Conservation (phyloP, 2,113 vertebrate species). For the Chamaea fasciata region DNA sequence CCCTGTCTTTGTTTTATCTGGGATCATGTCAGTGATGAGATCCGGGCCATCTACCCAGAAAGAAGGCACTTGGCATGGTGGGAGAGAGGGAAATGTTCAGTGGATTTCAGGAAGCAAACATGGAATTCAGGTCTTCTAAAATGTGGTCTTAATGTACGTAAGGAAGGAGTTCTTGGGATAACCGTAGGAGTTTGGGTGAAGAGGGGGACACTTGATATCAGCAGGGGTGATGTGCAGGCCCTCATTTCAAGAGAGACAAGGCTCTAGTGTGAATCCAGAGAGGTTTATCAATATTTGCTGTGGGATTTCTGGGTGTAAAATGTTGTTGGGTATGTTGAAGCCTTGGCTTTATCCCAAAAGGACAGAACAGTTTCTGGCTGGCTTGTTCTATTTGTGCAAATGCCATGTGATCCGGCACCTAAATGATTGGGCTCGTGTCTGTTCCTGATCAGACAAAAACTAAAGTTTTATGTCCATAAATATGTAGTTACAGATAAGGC, state of each 20-base stretch:
- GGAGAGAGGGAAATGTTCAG: neutral
- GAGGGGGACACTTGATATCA: neutral
- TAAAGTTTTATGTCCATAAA: neutral
- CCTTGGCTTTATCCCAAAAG: neutral
- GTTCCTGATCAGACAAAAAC: neutral
- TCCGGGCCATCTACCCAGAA: neutral
- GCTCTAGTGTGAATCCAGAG: neutral
- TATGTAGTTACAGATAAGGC: fast-evolving
- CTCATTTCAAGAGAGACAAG: fast-evolving
- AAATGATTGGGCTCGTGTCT: fast-evolving
- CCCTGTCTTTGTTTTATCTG: neutral
- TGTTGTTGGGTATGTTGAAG: neutral
- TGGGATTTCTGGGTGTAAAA: neutral
- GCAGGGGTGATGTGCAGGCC: neutral
- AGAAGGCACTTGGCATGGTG: neutral
- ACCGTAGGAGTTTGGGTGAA: neutral
- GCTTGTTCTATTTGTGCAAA: neutral
- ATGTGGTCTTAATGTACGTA: neutral
- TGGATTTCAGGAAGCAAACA: neutral
- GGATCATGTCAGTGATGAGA: neutral
- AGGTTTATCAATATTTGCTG: neutral
- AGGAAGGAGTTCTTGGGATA: neutral
- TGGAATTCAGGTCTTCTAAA: neutral
- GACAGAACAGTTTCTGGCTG: neutral
- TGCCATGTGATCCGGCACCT: neutral